Evolutionary conservation across 2,113 vertebrate species (phyloP).

Genomic region (Gobiocypris rarus): DNA sequence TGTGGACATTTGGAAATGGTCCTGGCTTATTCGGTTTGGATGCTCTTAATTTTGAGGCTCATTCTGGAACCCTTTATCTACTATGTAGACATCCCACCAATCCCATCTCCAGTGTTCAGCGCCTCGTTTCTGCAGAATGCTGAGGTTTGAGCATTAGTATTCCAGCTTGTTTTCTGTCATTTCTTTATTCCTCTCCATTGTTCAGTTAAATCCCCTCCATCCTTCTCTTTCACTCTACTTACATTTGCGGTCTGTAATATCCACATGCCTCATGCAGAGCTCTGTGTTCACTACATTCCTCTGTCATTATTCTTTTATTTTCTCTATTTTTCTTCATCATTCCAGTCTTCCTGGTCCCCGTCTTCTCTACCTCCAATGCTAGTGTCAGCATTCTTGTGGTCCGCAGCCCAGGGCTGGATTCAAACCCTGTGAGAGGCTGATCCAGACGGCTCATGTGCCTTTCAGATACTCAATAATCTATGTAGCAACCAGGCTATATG

Average conservation of each 20-base stretch:
- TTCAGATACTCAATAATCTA: constrained; percentile 28
- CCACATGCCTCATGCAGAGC: constrained; percentile 55
- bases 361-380: constrained; percentile 53
- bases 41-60: background rate
- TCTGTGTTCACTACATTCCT: constrained; percentile 47
- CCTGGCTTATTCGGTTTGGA: no score
- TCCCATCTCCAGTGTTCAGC: background rate
- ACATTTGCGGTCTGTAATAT: constrained; percentile 3
- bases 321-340: constrained; percentile 29
- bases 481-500: background rate
- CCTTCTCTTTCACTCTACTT: constrained; percentile 35
- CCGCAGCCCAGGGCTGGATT: background rate
- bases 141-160: background rate
- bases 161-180: constrained; percentile 33
- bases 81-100: background rate
- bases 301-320: constrained; percentile 8
- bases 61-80: background rate
- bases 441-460: background rate
- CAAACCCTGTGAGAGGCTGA: background rate
- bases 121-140: no score
- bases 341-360: constrained; percentile 31
- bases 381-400: constrained; percentile 47
- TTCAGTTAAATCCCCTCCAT: constrained; percentile 16
- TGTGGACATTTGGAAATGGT: no score
- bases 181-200: constrained; percentile 42